A percentile compares a stretch with the other conserved stretches of the same genome.
Conservation (phyloP, 2,888 invertebrate genomes). For the Drosophila mercatorum region DNA sequence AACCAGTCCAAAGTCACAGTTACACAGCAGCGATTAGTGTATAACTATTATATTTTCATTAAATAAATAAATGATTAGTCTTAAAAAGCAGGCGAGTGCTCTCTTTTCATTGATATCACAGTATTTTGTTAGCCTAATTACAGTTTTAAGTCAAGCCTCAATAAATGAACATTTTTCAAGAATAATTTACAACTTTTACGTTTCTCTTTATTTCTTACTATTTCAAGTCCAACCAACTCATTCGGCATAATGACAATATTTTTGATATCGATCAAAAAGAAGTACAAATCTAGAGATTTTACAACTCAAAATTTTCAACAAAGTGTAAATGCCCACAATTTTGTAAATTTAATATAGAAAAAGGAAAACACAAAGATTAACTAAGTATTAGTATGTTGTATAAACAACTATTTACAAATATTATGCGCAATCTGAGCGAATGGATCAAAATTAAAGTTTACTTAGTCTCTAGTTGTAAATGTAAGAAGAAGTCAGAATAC, state of each 20-base stretch:
- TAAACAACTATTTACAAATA: constrained; percentile 39
- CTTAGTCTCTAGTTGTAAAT: constrained; percentile 37
- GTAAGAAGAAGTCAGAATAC: constrained; percentile 41
- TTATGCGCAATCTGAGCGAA: constrained; percentile 65
- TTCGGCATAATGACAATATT: constrained; percentile 77
- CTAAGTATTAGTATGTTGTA: constrained; percentile 19
- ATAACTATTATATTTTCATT: constrained; percentile 44
- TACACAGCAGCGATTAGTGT: constrained; percentile 37
- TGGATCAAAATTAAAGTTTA: constrained; percentile 67
- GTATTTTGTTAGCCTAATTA: constrained; percentile 59
- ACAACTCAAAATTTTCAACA: constrained; percentile 25
- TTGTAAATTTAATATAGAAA: constrained; percentile 25
- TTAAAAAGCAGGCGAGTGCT: constrained; percentile 28
- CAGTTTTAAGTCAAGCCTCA: constrained; percentile 24
- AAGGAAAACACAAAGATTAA: background rate
- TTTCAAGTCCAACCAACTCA: constrained; percentile 8
- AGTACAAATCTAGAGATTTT: constrained; percentile 76
- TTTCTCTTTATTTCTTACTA: constrained; percentile 3
- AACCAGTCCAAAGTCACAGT: constrained; percentile 73
- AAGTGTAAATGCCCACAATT: constrained; percentile 28
- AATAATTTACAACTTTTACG: constrained; percentile 11
- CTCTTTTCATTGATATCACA: constrained; percentile 44
- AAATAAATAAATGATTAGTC: constrained; percentile 49
- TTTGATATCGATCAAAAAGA: constrained; percentile 69
- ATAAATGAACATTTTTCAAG: constrained; percentile 42